These are phyloP conservation scores for Syngnathus scovelli DNA, from an alignment of 2,113 vertebrate species.

Conservation along the genomic window DNA sequence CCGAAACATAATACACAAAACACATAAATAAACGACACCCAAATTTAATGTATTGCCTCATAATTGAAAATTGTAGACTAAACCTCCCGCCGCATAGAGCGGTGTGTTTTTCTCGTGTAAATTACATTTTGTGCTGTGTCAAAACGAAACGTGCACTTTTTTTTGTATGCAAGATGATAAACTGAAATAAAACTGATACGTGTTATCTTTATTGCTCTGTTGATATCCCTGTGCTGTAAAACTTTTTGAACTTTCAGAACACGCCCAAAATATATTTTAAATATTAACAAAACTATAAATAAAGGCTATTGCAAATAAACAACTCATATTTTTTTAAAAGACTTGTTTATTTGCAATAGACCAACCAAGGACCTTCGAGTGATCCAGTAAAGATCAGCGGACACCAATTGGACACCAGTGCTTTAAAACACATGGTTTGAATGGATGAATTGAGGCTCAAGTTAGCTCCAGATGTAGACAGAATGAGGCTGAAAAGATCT, in stretches of 20 bases:
- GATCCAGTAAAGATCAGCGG: slow-evolving; percentile 41
- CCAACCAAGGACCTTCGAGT: slow-evolving; percentile 13
- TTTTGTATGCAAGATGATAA: background rate
- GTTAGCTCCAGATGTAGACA: slow-evolving; percentile 14
- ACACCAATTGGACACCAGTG: slow-evolving; percentile 34
- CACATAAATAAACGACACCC: no score
- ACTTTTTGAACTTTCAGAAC: background rate
- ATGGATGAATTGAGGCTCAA: slow-evolving; percentile 34
- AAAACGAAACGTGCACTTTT: background rate
- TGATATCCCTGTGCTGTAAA: background rate
- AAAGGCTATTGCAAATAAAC: no score
- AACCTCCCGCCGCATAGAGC: background rate
- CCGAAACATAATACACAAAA: background rate
- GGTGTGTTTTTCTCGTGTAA: background rate
- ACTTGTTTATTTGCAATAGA: slow-evolving; percentile 9
- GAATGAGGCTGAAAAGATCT: background rate
- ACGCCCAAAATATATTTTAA: no score
- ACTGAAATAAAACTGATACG: background rate
- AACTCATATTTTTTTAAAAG: background rate
- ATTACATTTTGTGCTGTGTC: background rate
- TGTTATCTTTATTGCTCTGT: background rate
- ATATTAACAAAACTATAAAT: background rate
- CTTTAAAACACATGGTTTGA: slow-evolving; percentile 52
- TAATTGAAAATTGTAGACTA: background rate
- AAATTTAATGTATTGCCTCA: background rate